phyloP scores from a whole-genome alignment of 2,888 invertebrate species.

The Sepiola atlantica region DNA sequence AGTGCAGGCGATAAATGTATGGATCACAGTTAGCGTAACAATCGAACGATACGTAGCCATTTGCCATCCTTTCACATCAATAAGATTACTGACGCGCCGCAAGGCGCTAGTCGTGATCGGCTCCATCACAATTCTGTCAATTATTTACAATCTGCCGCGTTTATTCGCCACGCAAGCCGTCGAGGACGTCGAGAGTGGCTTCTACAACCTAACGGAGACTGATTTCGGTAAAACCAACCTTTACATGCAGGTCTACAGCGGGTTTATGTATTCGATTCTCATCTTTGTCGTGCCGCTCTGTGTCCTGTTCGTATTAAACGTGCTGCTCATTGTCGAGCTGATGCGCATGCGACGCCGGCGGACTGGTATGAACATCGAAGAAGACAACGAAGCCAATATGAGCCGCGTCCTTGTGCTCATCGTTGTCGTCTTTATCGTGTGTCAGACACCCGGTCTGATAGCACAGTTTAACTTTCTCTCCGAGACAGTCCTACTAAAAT shows the following conservation, averaged over 20 bases:
- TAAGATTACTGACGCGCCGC: slow-evolving; percentile 62
- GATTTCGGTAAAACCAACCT: slow-evolving; percentile 58
- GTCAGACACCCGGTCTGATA: slow-evolving; percentile 70
- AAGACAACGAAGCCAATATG: slow-evolving; percentile 69
- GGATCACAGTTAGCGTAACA: slow-evolving; percentile 70
- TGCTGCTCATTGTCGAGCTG: slow-evolving; percentile 65
- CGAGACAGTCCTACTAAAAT: slow-evolving; percentile 60
- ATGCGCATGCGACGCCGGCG: slow-evolving; percentile 67
- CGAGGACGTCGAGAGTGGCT: slow-evolving; percentile 44
- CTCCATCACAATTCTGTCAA: slow-evolving; percentile 58
- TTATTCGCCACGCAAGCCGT: slow-evolving; percentile 59
- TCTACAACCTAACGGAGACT: slow-evolving; percentile 59
- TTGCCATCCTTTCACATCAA: slow-evolving; percentile 69
- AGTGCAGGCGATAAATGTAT: slow-evolving; percentile 69
- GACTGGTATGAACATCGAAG: slow-evolving; percentile 63
- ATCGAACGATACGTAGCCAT: slow-evolving; percentile 71
- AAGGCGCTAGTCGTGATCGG: slow-evolving; percentile 64
- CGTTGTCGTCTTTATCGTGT: slow-evolving; percentile 71
- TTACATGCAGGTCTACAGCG: slow-evolving; percentile 62
- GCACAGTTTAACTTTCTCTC: slow-evolving; percentile 67
- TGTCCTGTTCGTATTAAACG: slow-evolving; percentile 63
- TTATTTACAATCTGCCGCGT: slow-evolving; percentile 68
- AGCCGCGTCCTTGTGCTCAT: slow-evolving; percentile 70
- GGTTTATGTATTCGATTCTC: slow-evolving; percentile 62
- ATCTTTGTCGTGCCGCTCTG: slow-evolving; percentile 66